Evolutionary conservation across 2,113 vertebrate species (phyloP).

Genomic region (Gasterosteus nipponicus): DNA sequence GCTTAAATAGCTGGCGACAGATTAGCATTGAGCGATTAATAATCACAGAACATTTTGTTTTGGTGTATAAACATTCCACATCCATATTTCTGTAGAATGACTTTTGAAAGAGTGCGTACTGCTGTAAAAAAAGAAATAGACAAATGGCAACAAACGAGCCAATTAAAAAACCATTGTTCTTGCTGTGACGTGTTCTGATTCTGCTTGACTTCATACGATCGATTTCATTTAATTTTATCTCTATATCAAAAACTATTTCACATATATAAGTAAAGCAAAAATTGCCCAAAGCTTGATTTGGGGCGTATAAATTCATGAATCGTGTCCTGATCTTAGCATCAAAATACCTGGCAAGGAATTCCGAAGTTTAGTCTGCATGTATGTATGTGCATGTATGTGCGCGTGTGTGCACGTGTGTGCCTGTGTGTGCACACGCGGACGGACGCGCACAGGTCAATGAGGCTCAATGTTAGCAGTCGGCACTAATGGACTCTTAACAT

Average conservation of each 20-base stretch:
- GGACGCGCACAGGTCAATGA: conserved; percentile 63
- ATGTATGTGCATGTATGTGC: background rate
- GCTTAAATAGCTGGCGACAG: background rate
- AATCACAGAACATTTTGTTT: background rate
- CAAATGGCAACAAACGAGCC: background rate
- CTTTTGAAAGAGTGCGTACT: background rate
- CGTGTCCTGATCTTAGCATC: background rate
- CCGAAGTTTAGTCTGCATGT: background rate
- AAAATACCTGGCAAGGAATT: background rate
- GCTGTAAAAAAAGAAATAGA: too few relatives aligned
- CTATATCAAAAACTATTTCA: background rate
- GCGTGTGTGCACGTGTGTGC: background rate
- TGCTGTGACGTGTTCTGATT: background rate
- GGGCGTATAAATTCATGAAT: background rate
- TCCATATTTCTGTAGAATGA: too few relatives aligned
- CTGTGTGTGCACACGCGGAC: conserved; percentile 46
- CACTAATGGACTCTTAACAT: conserved; percentile 71
- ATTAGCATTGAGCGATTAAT: background rate
- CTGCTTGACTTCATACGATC: background rate
- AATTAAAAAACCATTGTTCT: background rate
- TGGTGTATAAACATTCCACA: background rate
- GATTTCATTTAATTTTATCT: background rate
- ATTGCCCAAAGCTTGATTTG: background rate
- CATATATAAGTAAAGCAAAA: background rate
- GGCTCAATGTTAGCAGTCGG: conserved; percentile 41